Base-by-base conservation (phyloP, 2,797 vertebrate species). In the Rhinoraja longicauda region DNA sequence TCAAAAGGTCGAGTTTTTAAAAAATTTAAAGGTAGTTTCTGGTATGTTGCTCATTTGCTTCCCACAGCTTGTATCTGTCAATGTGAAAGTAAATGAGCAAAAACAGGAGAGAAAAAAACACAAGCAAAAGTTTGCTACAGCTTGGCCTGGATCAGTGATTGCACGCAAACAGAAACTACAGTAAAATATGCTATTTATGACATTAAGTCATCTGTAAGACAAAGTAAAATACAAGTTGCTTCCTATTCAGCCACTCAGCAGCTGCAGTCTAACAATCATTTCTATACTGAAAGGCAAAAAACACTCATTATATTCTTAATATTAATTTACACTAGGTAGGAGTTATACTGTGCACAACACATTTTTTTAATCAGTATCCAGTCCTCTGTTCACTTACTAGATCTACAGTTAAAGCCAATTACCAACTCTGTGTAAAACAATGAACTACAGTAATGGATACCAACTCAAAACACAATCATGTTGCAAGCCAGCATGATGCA, bases 211-310 rank as follows among this genome's bases (percentile, higher is more conserved):
- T 59, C 24, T 82, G 45, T 24, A 29, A 84, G 13, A 64, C n/a
- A 64, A 29, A 2, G 26, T 32, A 21, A 64, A 62, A 17, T 64
- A 15, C 64, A 88, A 67, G 59, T 8, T 8, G 84, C 84, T 59
- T 88, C 64, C 84, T 88, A 8, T 64, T 19, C 5, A 88, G 19
- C 19, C 59, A 67, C n/a, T 15, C 29, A 86, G 82, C 29, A 64
- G 84, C 5, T 88, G 84, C 29, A 88, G n/a, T 19, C 59, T 1
- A 26, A 86, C 26, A 62, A 59, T 59, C 19, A 86, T 86, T 62
- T 86, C 82, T 64, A 64, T 36, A 8, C 59, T 59, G 64, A 64
- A 86, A 88, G n/a, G 59, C 59, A 88, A n/a, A 88, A 88, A 88
- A 15, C 59, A n/a, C 82, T 29, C 5, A 88, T 36, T 67, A 64